phyloP scores from a whole-genome alignment of 2,113 vertebrate genomes.

The Paramisgurnus dabryanus region DNA sequence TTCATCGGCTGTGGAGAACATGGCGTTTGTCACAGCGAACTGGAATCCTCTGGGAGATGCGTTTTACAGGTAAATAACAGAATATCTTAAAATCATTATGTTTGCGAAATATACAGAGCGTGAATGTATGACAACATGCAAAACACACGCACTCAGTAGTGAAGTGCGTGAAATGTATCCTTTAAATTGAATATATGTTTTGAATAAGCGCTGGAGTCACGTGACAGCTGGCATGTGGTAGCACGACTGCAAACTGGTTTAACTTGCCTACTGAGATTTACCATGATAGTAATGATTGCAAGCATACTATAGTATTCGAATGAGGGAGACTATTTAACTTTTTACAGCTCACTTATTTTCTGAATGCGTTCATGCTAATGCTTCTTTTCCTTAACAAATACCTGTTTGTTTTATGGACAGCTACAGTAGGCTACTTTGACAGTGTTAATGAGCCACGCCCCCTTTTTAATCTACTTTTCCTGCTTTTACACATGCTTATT shows the following conservation, averaged over 20 bases:
- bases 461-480: no score
- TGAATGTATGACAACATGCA: not conserved
- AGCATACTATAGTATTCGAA: no score
- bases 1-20: not conserved
- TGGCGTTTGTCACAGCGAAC: conserved; percentile 64
- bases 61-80: conserved; percentile 60
- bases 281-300: not conserved
- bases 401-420: not conserved
- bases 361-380: not conserved
- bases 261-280: not conserved
- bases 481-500: no score
- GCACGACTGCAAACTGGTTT: not conserved
- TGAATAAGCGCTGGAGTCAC: conserved; percentile 30
- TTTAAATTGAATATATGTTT: not conserved
- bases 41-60: conserved; percentile 62
- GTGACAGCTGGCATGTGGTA: conserved; percentile 43
- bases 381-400: not conserved
- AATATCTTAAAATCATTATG: not conserved
- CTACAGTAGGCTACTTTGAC: no score
- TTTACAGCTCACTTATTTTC: not conserved
- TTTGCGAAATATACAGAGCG: not conserved
- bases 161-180: no score
- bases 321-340: not conserved
- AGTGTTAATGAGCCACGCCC: no score
- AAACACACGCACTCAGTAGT: not conserved